These are phyloP conservation scores for Frankliniella fusca DNA, from an alignment of 2,888 invertebrate species.

Conservation along the genomic window DNA sequence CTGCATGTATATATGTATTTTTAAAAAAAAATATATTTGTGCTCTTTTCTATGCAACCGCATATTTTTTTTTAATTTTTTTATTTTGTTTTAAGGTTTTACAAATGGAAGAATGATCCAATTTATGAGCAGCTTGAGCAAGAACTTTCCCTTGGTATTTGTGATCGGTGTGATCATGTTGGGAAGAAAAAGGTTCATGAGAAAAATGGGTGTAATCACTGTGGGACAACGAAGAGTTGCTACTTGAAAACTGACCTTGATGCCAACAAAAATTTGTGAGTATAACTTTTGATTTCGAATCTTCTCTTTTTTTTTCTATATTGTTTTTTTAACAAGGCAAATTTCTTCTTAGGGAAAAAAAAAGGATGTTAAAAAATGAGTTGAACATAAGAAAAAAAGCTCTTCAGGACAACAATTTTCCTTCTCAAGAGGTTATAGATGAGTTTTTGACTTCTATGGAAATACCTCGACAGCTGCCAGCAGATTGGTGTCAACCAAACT, in stretches of 20 bases:
- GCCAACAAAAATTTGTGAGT: slow-evolving; percentile 42
- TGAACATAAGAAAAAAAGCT: slow-evolving; percentile 64
- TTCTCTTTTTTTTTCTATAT: background rate
- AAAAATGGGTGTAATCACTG: slow-evolving; percentile 65
- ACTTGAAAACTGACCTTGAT: slow-evolving; percentile 41
- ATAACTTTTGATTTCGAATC: background rate
- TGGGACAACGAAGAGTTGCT: slow-evolving; percentile 59
- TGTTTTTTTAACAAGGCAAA: background rate
- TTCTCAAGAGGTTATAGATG: slow-evolving; percentile 66
- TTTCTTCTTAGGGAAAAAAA: too few relatives aligned
- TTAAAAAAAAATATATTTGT: too few relatives aligned
- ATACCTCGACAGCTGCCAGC: slow-evolving; percentile 52
- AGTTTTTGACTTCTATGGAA: slow-evolving; percentile 55
- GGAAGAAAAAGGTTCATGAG: slow-evolving; percentile 57
- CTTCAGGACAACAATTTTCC: slow-evolving; percentile 63
- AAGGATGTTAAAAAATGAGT: too few relatives aligned
- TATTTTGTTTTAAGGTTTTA: slow-evolving; percentile 30
- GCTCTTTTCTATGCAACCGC: too few relatives aligned
- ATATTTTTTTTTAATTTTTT: slow-evolving; percentile 24
- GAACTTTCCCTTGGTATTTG: slow-evolving; percentile 49
- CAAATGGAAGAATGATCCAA: slow-evolving; percentile 29
- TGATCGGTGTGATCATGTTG: slow-evolving; percentile 67
- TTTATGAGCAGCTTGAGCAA: slow-evolving; percentile 53
- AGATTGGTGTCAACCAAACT: slow-evolving; percentile 61
- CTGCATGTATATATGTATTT: too few relatives aligned